Evolutionary conservation across 2,113 vertebrate species (phyloP).

Genomic region (Thalassarche chlororhynchos): DNA sequence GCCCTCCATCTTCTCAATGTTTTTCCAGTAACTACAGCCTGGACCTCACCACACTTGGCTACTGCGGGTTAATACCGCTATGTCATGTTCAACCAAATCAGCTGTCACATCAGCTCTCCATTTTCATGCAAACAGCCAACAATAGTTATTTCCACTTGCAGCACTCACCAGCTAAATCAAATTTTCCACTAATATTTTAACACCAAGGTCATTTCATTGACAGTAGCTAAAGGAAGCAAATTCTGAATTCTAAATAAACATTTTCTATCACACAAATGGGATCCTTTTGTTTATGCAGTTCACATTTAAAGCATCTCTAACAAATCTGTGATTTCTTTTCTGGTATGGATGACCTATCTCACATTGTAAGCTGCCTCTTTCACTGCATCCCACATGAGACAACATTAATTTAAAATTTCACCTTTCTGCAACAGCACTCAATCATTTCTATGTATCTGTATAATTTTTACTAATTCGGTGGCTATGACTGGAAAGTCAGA

Average conservation of each 20-base stretch:
- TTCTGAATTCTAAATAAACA: not conserved
- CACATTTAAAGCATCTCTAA: not conserved
- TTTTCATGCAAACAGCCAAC: not conserved
- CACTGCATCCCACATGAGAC: not conserved
- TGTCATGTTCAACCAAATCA: not conserved
- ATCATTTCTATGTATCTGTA: not conserved
- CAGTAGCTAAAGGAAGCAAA: not conserved
- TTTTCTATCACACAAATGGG: not conserved
- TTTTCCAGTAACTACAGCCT: not conserved
- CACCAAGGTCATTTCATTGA: not conserved
- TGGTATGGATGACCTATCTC: not conserved
- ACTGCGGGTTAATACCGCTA: not conserved
- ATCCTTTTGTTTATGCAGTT: not conserved
- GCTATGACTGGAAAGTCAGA: not conserved
- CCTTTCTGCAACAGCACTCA: not conserved
- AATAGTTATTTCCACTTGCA: slow-evolving; percentile 33
- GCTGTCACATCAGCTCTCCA: slow-evolving; percentile 15
- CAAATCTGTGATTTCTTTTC: not conserved
- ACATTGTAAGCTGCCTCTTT: not conserved
- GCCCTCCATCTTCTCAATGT: not conserved
- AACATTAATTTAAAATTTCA: not conserved
- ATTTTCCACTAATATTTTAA: not conserved
- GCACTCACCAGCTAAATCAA: not conserved
- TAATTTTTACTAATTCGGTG: not conserved
- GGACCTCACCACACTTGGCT: not conserved